Percentiles rank a stretch among this genome's conserved stretches.
Evolutionary conservation across 2,888 invertebrate genomes (phyloP).

Genomic region (Gastrophysa polygoni): DNA sequence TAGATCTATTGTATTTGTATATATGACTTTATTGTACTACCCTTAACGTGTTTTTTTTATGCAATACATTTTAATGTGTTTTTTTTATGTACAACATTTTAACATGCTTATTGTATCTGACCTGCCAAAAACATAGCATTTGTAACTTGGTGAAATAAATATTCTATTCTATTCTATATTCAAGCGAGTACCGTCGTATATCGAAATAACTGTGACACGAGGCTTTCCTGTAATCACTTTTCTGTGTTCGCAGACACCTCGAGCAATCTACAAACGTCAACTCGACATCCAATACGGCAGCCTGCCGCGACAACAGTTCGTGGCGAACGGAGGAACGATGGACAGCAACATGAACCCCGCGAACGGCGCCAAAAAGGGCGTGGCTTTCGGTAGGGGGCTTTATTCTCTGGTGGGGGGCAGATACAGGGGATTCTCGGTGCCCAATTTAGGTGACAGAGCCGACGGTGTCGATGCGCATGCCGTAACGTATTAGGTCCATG

Average conservation of each 20-base stretch:
- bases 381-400: slow-evolving; percentile 75
- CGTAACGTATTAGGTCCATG: slow-evolving; percentile 8
- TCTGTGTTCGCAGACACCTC: slow-evolving; percentile 67
- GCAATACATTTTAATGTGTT: too few species aligned
- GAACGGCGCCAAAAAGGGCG: slow-evolving; percentile 64
- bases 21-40: too few species aligned
- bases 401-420: slow-evolving; percentile 62
- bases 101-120: too few species aligned
- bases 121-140: too few species aligned
- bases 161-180: too few species aligned
- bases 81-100: too few species aligned
- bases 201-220: too few species aligned
- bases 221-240: too few species aligned
- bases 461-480: slow-evolving; percentile 23
- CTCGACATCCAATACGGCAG: slow-evolving; percentile 81
- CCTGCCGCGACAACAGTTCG: slow-evolving; percentile 72
- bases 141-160: too few species aligned
- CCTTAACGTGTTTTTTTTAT: too few species aligned
- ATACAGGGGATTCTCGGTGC: slow-evolving; percentile 84
- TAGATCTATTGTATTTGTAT: too few species aligned
- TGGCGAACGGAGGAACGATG: slow-evolving; percentile 55
- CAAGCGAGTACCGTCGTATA: too few species aligned
- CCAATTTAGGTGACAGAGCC: slow-evolving; percentile 79
- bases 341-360: slow-evolving; percentile 58
- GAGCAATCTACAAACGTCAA: slow-evolving; percentile 75